A percentile compares a stretch with the other conserved stretches of the same genome.
Conservation (phyloP, 2,888 invertebrate species). For the Ormyrus rosae region DNA sequence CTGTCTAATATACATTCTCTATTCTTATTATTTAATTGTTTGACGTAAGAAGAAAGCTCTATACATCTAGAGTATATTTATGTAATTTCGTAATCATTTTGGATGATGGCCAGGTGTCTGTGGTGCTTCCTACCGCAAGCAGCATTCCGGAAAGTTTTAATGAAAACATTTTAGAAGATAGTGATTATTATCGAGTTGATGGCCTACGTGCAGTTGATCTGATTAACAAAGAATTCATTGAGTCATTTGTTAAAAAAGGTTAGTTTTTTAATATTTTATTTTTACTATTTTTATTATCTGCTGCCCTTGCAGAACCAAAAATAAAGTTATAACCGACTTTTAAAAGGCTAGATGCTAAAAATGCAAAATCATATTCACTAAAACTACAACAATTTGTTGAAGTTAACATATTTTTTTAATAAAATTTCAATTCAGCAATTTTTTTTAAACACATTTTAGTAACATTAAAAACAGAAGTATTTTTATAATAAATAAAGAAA, state of each 20-base stretch:
- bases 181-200: conserved; percentile 78
- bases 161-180: conserved; percentile 75
- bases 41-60: conserved; percentile 31
- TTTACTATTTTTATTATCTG: conserved; percentile 1
- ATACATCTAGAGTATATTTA: conserved; percentile 59
- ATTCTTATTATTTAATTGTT: conserved; percentile 33
- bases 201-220: conserved; percentile 76
- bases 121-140: conserved; percentile 77
- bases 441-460: no score
- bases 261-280: conserved; percentile 34
- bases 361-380: no score
- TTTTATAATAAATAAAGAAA: no score
- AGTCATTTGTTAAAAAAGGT: conserved; percentile 79
- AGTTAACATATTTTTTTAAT: no score
- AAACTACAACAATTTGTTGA: no score
- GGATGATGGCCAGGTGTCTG: conserved; percentile 77
- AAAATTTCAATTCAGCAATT: no score
- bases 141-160: conserved; percentile 73
- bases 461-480: no score
- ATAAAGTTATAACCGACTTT: no score
- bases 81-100: conserved; percentile 67
- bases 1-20: no score
- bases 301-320: no score
- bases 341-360: no score
- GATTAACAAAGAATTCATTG: conserved; percentile 77